Conservation (phyloP, 2,113 vertebrate genomes). For the Brienomyrus brachyistius region DNA sequence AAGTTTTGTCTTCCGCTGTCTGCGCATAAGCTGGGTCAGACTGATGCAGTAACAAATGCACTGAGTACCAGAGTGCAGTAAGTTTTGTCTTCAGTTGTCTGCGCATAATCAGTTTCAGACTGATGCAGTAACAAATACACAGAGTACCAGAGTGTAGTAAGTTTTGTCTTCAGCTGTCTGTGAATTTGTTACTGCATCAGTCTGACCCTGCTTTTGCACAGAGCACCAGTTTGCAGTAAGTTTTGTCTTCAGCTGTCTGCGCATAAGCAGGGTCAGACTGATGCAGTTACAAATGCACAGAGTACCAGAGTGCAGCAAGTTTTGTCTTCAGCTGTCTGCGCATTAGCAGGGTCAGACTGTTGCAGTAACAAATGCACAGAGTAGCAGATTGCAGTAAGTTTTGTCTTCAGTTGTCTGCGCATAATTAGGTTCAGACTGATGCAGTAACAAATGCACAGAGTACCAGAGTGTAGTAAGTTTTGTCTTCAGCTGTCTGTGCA, state of each 20-base stretch:
- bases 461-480: too few relatives aligned
- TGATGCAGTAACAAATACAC: constrained; percentile 44
- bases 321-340: constrained; percentile 47
- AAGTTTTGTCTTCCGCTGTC: constrained; percentile 55
- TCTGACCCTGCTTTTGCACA: too few relatives aligned
- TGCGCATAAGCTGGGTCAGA: constrained; percentile 57
- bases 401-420: constrained; percentile 58
- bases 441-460: constrained; percentile 47
- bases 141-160: constrained; percentile 58
- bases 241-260: constrained; percentile 49
- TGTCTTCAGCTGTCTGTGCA: too few relatives aligned
- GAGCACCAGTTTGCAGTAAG: constrained; percentile 49
- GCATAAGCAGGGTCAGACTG: constrained; percentile 60
- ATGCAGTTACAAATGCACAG: constrained; percentile 43
- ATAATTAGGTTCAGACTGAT: constrained; percentile 58
- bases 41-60: constrained; percentile 47
- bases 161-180: too few relatives aligned
- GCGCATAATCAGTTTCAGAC: constrained; percentile 60
- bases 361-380: constrained; percentile 49
- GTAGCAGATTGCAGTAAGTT: constrained; percentile 58
- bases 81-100: constrained; percentile 59
- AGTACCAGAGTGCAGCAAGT: constrained; percentile 60
- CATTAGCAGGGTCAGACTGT: constrained; percentile 59
- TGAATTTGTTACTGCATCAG: too few relatives aligned
- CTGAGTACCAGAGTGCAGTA: constrained; percentile 56